Base-by-base conservation (phyloP, 2,797 vertebrate genomes). In the Gambusia yucatana region DNA sequence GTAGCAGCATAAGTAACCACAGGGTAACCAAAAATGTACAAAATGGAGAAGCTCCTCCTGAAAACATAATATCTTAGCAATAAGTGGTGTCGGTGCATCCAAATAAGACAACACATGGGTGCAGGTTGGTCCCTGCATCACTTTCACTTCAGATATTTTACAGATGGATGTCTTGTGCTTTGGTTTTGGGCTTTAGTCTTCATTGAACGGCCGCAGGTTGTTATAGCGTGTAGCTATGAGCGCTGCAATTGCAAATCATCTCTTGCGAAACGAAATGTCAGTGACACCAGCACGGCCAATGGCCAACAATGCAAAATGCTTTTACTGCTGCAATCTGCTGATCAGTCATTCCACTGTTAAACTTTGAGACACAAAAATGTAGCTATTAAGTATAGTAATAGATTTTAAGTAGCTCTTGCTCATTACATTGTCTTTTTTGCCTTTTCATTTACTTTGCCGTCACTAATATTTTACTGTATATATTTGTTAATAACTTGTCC, bases 301-400 rank as follows among this genome's bases (percentile, higher is more conserved):
- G 46, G 52, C 67, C 11, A 17, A 76, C 77, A 82, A 80, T 79
- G 77, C 78, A 84, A 88, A 47, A 47, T 59, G 69, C 39, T 67
- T 79, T 70, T 41, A 20, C 79, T 69, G 80, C 80, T 77, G 81
- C 86, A 47, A 47, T 47, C 46, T 47, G 46, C 46, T 13, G 30
- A 80, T 79, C 76, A 43, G 67, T 86, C 86, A 77, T 81, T 79
- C 75, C 72, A 48, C 59, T 74, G 70, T 90, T 95, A 93, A 3
- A 0, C 94, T 94, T 93, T 95, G 94, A 96, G 96, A 94, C 93
- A 22, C 76, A 90, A 91, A 78, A 84, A 36, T n/a, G 44, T 1
- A 30, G 8, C 11, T 10, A 30, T 74, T 25, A 41, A 22, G 36
- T 50, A 10, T 11, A 39, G 39, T 11, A 43, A 43, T 30, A 17